phyloP scores from a whole-genome alignment of 2,113 vertebrate genomes.

The Uria lomvia region DNA sequence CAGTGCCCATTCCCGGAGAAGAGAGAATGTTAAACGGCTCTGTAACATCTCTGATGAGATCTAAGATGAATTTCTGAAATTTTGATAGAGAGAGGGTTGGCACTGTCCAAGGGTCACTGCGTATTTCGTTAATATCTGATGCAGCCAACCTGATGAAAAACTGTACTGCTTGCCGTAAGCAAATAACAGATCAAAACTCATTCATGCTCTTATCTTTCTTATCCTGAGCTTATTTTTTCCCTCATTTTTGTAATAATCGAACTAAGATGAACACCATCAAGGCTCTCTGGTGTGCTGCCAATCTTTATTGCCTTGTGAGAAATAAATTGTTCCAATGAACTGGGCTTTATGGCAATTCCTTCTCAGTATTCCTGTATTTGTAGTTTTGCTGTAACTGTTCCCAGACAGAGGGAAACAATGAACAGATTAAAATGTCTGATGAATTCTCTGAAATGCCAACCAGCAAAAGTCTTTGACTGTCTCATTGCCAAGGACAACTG shows the following conservation, averaged over 20 bases:
- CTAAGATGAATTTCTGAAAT: background rate
- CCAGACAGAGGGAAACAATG: background rate
- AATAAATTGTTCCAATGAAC: background rate
- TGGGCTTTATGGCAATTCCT: constrained; percentile 3
- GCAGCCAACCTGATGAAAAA: background rate
- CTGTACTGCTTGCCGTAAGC: background rate
- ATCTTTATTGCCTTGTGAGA: background rate
- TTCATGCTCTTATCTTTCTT: background rate
- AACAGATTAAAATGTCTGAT: constrained; percentile 4
- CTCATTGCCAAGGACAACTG: constrained; percentile 17
- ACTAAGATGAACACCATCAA: background rate
- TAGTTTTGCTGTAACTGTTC: background rate
- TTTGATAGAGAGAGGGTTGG: background rate
- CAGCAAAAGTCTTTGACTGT: background rate
- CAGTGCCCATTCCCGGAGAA: background rate
- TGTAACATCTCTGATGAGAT: background rate
- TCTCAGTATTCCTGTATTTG: background rate
- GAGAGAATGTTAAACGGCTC: background rate
- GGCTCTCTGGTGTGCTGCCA: background rate
- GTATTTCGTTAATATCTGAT: background rate
- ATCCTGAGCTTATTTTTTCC: background rate
- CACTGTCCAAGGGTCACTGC: background rate
- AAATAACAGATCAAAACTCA: background rate
- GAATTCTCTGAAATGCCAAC: background rate
- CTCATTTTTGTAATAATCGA: background rate